Conservation (phyloP, 2,797 vertebrate species). For the Pangasius larnaudii region DNA sequence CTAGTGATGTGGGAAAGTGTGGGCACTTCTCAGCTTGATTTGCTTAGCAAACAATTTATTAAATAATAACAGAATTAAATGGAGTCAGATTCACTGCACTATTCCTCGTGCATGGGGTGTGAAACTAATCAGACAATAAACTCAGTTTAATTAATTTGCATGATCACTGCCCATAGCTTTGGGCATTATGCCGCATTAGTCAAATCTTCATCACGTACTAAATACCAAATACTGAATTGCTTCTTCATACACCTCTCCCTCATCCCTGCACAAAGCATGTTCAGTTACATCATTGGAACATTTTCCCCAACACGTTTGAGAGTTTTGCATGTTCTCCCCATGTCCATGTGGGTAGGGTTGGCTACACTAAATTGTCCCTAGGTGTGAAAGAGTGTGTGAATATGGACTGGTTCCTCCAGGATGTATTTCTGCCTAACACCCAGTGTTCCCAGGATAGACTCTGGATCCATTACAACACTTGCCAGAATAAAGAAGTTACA, state of each 20-base stretch:
- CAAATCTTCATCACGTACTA: neutral
- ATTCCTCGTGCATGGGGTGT: neutral
- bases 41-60: neutral
- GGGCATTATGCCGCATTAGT: neutral
- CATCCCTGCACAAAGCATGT: neutral
- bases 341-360: neutral
- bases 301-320: neutral
- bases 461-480: neutral
- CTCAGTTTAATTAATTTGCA: constrained; percentile 3
- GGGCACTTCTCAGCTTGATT: neutral
- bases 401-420: too few relatives aligned
- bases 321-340: neutral
- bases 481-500: neutral
- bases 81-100: neutral
- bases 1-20: neutral
- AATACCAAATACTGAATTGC: neutral
- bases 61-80: neutral
- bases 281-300: neutral
- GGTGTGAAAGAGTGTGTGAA: neutral
- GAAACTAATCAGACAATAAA: neutral
- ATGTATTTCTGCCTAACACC: neutral
- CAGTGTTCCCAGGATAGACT: neutral
- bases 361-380: neutral
- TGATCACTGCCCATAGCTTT: neutral
- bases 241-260: neutral